Conservation (phyloP, 2,113 vertebrate genomes). For the Argyrosomus japonicus region DNA sequence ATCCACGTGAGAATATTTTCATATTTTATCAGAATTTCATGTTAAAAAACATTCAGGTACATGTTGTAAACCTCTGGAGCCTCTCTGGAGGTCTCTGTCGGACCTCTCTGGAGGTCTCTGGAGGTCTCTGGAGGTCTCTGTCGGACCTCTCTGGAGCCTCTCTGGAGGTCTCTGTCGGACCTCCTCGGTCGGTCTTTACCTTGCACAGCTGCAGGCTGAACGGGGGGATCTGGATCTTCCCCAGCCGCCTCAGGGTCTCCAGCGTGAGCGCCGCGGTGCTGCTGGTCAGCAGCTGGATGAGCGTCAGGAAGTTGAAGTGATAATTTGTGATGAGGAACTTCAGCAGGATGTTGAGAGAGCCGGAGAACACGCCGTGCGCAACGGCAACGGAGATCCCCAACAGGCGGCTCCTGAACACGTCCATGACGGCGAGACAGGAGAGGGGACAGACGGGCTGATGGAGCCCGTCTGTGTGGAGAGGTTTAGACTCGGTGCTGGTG, state of each 20-base stretch:
- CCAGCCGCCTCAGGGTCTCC: conserved; percentile 89
- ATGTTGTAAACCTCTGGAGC: too few species aligned
- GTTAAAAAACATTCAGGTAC: too few species aligned
- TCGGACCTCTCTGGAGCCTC: background rate
- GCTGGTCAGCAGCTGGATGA: conserved; percentile 95
- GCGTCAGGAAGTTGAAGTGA: conserved; percentile 92
- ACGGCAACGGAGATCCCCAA: conserved; percentile 93
- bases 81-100: too few species aligned
- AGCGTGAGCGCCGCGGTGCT: conserved; percentile 89
- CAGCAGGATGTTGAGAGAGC: conserved; percentile 94
- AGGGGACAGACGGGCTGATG: too few species aligned
- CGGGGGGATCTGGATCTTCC: conserved; percentile 88
- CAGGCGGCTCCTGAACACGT: conserved; percentile 83
- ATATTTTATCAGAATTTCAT: too few species aligned
- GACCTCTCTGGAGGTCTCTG: too few species aligned
- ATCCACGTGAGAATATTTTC: background rate
- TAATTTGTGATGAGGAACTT: conserved; percentile 94
- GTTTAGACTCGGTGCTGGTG: background rate
- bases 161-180: too few species aligned
- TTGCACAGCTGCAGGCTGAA: conserved; percentile 90
- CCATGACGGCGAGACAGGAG: conserved; percentile 69
- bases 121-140: too few species aligned
- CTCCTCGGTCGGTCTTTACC: conserved; percentile 64
- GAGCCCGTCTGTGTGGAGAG: background rate
- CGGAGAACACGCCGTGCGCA: conserved; percentile 95